Conservation (phyloP, 2,888 invertebrate species). For the Xanthia togata region DNA sequence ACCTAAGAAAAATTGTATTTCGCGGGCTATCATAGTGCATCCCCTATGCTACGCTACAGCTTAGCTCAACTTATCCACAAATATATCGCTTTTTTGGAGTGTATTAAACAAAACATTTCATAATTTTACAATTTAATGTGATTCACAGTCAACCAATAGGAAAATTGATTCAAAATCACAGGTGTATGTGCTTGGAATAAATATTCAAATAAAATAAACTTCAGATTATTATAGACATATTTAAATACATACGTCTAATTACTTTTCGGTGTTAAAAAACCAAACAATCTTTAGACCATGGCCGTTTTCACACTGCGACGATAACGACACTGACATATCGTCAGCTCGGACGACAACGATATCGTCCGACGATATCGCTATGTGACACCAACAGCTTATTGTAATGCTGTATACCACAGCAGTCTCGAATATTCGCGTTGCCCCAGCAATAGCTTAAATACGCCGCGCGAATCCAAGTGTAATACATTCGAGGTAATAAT, state of each 20-base stretch:
- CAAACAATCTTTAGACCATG: not conserved
- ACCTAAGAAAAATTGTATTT: not conserved
- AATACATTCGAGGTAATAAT: too few relatives aligned
- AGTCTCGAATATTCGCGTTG: too few relatives aligned
- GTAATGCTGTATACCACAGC: too few relatives aligned
- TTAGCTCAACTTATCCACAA: slow-evolving; percentile 1
- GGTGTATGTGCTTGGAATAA: slow-evolving; percentile 23
- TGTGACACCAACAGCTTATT: too few relatives aligned
- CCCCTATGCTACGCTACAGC: not conserved
- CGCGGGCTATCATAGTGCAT: too few relatives aligned
- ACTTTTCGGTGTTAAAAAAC: slow-evolving; percentile 4
- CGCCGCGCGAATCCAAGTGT: too few relatives aligned
- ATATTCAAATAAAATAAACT: slow-evolving; percentile 40
- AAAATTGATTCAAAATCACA: slow-evolving; percentile 42
- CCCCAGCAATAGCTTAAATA: too few relatives aligned
- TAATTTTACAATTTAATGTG: slow-evolving; percentile 32
- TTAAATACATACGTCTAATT: slow-evolving; percentile 15
- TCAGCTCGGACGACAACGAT: too few relatives aligned
- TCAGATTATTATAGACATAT: slow-evolving; percentile 13
- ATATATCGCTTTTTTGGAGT: slow-evolving; percentile 23
- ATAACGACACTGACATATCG: too few relatives aligned
- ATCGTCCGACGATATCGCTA: too few relatives aligned
- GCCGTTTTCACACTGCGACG: too few relatives aligned
- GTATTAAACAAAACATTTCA: slow-evolving; percentile 18
- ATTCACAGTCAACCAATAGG: slow-evolving; percentile 26